Evolutionary conservation across 1,140 invertebrate species (phyloP).

Genomic region (Drosophila bifasciata): DNA sequence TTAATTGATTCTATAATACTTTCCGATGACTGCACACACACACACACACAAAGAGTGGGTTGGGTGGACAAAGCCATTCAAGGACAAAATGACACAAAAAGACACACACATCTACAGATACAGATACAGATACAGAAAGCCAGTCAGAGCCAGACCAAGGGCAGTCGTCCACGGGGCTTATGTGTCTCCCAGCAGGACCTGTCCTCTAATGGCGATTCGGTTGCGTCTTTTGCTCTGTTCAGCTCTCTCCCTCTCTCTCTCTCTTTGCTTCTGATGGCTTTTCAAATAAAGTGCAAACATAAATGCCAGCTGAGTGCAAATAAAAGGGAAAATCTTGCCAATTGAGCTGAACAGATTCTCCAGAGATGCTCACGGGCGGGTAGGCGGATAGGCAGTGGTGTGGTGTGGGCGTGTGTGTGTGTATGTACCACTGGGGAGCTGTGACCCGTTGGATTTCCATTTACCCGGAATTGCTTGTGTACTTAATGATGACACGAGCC

Average conservation of each 20-base stretch:
- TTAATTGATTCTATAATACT: slow-evolving; percentile 67
- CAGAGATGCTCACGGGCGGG: not conserved
- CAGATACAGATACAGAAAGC: not conserved
- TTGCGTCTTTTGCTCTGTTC: slow-evolving; percentile 27
- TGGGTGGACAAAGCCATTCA: slow-evolving; percentile 6
- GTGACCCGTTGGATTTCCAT: slow-evolving; percentile 50
- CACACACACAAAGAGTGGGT: too few species aligned
- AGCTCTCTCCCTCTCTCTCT: too few species aligned
- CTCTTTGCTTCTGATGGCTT: slow-evolving; percentile 62
- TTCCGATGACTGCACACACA: slow-evolving; percentile 25
- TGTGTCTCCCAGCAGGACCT: slow-evolving; percentile 16
- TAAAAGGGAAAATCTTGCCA: slow-evolving; percentile 74
- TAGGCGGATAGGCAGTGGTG: not conserved
- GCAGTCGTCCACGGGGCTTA: too few species aligned
- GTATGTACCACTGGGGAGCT: slow-evolving; percentile 35
- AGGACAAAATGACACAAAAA: slow-evolving; percentile 17
- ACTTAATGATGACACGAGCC: slow-evolving; percentile 72
- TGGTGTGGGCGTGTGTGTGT: not conserved
- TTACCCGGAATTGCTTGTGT: slow-evolving; percentile 66
- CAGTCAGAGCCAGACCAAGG: too few species aligned
- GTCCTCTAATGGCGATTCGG: slow-evolving; percentile 54
- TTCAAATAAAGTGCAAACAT: slow-evolving; percentile 75
- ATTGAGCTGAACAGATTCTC: slow-evolving; percentile 60
- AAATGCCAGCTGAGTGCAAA: slow-evolving; percentile 71
- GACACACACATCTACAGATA: slow-evolving; percentile 3